A percentile compares a stretch with the other conserved stretches of the same genome.
Conservation (phyloP, 92 coral and sea anemone species). For the Epizoanthus rinbou region DNA sequence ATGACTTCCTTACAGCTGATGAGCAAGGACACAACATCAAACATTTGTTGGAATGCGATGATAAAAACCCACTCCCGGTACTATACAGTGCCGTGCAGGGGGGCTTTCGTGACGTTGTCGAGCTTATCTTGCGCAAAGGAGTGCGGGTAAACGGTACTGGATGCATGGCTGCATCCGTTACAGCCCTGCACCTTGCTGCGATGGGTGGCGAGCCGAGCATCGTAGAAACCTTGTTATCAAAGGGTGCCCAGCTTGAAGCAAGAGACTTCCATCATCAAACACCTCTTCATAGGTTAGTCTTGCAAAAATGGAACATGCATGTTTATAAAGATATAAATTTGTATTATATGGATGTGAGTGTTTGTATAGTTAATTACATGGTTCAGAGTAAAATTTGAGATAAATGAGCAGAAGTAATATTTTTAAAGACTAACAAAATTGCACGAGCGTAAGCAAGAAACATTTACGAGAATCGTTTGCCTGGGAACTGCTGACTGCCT, state of each 20-base stretch:
- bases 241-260: constrained; percentile 3
- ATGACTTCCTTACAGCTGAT: constrained; percentile 2
- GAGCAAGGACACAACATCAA: constrained; percentile 14
- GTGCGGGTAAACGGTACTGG: not conserved
- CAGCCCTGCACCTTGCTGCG: constrained; percentile 15
- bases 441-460: no score
- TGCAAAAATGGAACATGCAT: no score
- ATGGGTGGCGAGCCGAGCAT: not conserved
- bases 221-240: constrained; percentile 8
- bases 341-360: no score
- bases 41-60: constrained; percentile 1
- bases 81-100: not conserved
- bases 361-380: no score
- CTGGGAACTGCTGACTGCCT: no score
- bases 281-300: constrained; percentile 30
- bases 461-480: no score
- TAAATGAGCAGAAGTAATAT: no score
- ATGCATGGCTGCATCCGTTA: not conserved
- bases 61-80: not conserved
- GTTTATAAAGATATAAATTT: no score
- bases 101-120: not conserved
- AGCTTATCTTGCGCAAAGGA: not conserved
- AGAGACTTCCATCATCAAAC: constrained; percentile 5
- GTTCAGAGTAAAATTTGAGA: no score
- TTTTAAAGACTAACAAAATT: no score